Percentiles rank a stretch among this genome's conserved stretches.
These are phyloP conservation scores for Forbesichthys papilliferus DNA, from an alignment of 2,113 vertebrate species.

Conservation along the genomic window DNA sequence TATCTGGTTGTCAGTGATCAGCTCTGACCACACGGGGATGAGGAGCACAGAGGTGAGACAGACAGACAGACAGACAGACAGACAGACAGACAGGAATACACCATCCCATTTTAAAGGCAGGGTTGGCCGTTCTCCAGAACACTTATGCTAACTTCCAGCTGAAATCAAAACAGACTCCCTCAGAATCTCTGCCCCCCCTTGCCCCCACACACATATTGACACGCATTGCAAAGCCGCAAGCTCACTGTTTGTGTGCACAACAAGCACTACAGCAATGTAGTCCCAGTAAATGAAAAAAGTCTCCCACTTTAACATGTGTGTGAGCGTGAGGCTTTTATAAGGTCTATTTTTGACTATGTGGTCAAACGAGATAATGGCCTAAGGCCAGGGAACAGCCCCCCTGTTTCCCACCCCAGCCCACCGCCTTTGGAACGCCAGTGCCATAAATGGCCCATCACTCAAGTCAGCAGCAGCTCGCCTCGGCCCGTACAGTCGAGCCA, in stretches of 20 bases:
- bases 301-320: slow-evolving; percentile 19
- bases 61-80: slow-evolving; percentile 5
- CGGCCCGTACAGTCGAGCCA: slow-evolving; percentile 24
- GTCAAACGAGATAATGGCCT: slow-evolving; percentile 54
- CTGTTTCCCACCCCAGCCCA: neutral
- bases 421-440: neutral
- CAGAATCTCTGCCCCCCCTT: no score
- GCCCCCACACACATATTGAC: no score
- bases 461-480: slow-evolving; percentile 35
- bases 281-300: slow-evolving; percentile 14
- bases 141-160: no score
- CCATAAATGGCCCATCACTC: slow-evolving; percentile 48
- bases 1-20: slow-evolving; percentile 94
- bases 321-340: slow-evolving; percentile 20
- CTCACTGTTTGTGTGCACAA: neutral
- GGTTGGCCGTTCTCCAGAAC: neutral
- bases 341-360: slow-evolving; percentile 65
- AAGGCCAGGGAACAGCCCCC: slow-evolving; percentile 14
- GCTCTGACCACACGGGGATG: slow-evolving; percentile 72
- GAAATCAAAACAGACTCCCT: no score
- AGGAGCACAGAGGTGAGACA: neutral
- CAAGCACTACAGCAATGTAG: neutral
- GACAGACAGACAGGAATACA: neutral
- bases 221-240: no score
- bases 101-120: no score